phyloP scores from a whole-genome alignment of 1,140 invertebrate species.

The Rhyacophila brunnea region DNA sequence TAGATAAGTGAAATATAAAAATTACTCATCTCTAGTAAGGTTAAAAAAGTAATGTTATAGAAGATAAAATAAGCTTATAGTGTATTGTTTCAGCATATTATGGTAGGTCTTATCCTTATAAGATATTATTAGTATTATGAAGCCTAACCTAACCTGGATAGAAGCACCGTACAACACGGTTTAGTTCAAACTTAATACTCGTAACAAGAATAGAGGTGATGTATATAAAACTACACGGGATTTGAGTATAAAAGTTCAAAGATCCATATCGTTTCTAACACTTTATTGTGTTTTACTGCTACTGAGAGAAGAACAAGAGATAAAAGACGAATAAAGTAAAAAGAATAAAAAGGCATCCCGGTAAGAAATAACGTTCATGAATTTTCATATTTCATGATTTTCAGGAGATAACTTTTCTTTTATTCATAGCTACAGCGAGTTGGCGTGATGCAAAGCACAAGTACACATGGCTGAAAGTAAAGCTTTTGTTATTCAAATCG shows the following conservation, averaged over 20 bases:
- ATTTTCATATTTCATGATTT: constrained; percentile 37
- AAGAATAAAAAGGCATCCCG: constrained; percentile 13
- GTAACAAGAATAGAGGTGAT: too few species aligned
- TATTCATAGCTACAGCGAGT: constrained; percentile 19
- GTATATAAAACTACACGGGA: too few species aligned
- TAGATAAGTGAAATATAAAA: too few species aligned
- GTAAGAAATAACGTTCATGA: constrained; percentile 26
- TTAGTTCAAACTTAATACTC: too few species aligned
- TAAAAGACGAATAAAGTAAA: constrained; percentile 2
- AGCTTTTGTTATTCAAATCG: constrained; percentile 32
- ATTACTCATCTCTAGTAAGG: too few species aligned
- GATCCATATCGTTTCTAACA: constrained; percentile 14
- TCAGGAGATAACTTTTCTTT: constrained; percentile 33
- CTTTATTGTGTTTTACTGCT: constrained; percentile 4
- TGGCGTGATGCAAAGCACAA: constrained; percentile 1
- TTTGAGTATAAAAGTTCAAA: not conserved
- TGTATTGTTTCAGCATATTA: too few species aligned
- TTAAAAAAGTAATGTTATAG: too few species aligned
- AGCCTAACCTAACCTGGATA: too few species aligned
- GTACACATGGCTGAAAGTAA: constrained; percentile 3
- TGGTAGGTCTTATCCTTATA: too few species aligned
- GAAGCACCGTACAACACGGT: too few species aligned
- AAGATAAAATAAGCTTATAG: too few species aligned
- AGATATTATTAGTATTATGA: too few species aligned
- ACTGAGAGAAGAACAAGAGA: constrained; percentile 2